Evolutionary conservation across 2,888 invertebrate genomes (phyloP), one percentile per base, ranked within the genome.

Genomic region (Athalia circularis): DNA sequence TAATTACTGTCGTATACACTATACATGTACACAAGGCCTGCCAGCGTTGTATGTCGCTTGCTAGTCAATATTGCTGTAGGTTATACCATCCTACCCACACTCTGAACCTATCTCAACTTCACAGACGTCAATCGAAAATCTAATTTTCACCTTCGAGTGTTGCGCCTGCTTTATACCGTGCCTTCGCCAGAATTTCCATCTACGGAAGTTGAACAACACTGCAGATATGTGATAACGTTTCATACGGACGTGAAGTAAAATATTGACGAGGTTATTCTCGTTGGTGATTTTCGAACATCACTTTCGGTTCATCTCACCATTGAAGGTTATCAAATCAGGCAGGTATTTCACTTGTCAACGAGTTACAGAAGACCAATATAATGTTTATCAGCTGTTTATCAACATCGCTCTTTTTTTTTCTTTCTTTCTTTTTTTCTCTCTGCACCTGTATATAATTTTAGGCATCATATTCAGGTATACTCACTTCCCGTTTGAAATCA

Each of bases 1-100:
- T 89, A 90, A 90, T 90, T 90, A 89, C 87, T 83, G 81, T 84
- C 86, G 87, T 87, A 87, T 87, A 87, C 86, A 87, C 15, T 77
- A 29, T 29, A 65, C 78, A 82, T 85, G 84, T 82, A 85, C 29
- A 29, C 79, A 81, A 81, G 74, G 77, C 79, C 83, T 83, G 83
- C 86, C 84, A 84, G 82, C 80, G 85, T 84, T 84, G 82, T 84
- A 83, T 83, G 84, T 79, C 85, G 86, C 85, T 87, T 82, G 86
- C 86, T 85, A 88, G 86, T 87, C 89, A 87, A 90, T 89, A 88
- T 65, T 79, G 82, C 80, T 74, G 54, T 64, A 52, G 75, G 75
- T 64, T 75, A 64, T 75, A 64, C 29, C 64, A 29, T 75, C 64
- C 75, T 64, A 64, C 50, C 59, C 59, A 64, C 50, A 64, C 72